A percentile compares a stretch with the other conserved stretches of the same genome.
Conservation (phyloP, 2,797 vertebrate genomes). For the Vespertilio murinus region DNA sequence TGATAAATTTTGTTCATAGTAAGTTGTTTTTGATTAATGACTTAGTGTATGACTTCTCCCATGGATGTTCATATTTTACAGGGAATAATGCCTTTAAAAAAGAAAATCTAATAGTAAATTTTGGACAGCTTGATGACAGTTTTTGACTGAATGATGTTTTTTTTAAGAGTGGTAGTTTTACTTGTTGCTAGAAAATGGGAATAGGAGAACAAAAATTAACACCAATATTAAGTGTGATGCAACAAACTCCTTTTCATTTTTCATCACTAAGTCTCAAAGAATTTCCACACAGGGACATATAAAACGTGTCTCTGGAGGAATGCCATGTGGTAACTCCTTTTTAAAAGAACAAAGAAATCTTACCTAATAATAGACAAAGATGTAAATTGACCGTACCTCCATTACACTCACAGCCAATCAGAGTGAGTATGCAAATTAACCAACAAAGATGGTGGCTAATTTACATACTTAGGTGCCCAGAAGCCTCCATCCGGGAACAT, state of each 20-base stretch:
- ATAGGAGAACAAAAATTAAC: constrained; percentile 13
- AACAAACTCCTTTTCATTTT: constrained; percentile 15
- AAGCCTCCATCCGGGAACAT: no score
- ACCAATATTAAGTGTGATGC: not conserved
- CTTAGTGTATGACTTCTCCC: not conserved
- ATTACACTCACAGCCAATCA: no score
- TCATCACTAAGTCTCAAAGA: constrained; percentile 21
- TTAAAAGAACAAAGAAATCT: not conserved
- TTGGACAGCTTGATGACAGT: not conserved
- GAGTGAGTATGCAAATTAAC: no score
- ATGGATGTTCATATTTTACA: not conserved
- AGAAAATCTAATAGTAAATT: constrained; percentile 31
- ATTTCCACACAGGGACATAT: not conserved
- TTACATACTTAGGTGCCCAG: no score
- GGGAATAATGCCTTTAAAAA: constrained; percentile 18
- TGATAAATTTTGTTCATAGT: constrained; percentile 13
- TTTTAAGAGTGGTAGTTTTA: constrained; percentile 15
- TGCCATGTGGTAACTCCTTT: not conserved
- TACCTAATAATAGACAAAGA: no score
- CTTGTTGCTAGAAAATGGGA: constrained; percentile 28
- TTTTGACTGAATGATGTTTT: constrained; percentile 44
- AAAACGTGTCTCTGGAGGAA: constrained; percentile 27
- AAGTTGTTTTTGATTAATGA: constrained; percentile 41
- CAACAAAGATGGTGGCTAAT: no score
- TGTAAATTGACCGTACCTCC: no score